Conservation (phyloP, 2,113 vertebrate genomes). For the Cettia cetti region DNA sequence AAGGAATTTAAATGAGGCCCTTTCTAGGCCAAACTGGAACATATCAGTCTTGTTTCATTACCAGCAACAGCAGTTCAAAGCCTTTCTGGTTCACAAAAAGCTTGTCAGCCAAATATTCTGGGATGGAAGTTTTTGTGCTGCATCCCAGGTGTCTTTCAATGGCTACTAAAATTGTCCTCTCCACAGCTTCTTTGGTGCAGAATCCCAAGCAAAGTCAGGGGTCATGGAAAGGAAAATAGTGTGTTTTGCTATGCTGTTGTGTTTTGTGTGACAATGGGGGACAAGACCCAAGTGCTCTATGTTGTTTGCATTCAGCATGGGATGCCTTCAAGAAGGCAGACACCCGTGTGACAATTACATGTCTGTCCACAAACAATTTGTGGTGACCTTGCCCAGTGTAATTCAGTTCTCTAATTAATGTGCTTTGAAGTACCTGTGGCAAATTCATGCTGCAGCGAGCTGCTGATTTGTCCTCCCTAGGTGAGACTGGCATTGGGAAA, state of each 20-base stretch:
- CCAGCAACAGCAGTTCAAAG: background rate
- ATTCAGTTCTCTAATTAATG: background rate
- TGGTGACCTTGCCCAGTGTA: background rate
- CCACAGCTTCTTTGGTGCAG: background rate
- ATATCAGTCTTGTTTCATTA: background rate
- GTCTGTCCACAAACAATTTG: background rate
- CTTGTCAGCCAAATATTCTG: background rate
- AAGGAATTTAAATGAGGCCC: background rate
- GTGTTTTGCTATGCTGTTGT: background rate
- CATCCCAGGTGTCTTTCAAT: background rate
- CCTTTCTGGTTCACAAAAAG: background rate
- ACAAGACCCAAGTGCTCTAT: background rate
- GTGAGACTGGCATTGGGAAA: slow-evolving; percentile 97
- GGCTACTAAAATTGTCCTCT: background rate
- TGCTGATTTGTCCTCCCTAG: slow-evolving; percentile 54
- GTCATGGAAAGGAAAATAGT: rapidly evolving
- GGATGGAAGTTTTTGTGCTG: background rate
- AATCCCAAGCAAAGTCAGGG: background rate
- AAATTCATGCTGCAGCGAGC: background rate
- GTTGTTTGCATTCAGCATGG: background rate
- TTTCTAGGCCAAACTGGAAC: background rate
- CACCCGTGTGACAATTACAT: background rate
- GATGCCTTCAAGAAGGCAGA: background rate
- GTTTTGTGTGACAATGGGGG: background rate
- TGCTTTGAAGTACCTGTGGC: background rate